phyloP scores from a whole-genome alignment of 2,888 invertebrate species.

The Gryllus longicercus region DNA sequence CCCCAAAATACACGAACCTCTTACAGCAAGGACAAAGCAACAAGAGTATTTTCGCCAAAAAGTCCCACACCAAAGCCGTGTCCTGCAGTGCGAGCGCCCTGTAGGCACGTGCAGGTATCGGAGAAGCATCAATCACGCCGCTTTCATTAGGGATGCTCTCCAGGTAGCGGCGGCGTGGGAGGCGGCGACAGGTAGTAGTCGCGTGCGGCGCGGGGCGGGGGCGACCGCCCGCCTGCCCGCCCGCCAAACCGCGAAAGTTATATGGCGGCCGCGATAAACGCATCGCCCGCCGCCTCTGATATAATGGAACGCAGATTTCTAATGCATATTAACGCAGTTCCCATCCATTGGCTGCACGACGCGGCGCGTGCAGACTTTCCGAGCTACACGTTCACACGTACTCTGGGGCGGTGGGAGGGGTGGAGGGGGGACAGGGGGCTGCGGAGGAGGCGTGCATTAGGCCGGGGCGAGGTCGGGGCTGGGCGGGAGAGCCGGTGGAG shows the following conservation, averaged over 20 bases:
- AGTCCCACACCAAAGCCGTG: no score
- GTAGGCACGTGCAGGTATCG: neutral
- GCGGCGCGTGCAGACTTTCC: neutral
- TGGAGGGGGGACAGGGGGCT: no score
- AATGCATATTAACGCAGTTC: constrained; percentile 17
- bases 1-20: no score
- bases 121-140: neutral
- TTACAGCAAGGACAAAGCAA: no score
- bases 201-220: neutral
- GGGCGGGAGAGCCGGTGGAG: no score
- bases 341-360: neutral
- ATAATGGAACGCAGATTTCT: constrained; percentile 11
- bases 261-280: neutral
- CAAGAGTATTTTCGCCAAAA: no score
- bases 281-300: neutral
- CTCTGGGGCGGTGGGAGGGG: no score
- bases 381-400: no score
- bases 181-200: neutral
- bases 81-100: no score
- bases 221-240: neutral
- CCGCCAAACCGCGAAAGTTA: neutral
- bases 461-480: no score
- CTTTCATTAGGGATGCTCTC: neutral
- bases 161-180: neutral
- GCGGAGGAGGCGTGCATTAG: no score